Conservation (phyloP, 2,797 vertebrate genomes). For the Perodicticus potto region DNA sequence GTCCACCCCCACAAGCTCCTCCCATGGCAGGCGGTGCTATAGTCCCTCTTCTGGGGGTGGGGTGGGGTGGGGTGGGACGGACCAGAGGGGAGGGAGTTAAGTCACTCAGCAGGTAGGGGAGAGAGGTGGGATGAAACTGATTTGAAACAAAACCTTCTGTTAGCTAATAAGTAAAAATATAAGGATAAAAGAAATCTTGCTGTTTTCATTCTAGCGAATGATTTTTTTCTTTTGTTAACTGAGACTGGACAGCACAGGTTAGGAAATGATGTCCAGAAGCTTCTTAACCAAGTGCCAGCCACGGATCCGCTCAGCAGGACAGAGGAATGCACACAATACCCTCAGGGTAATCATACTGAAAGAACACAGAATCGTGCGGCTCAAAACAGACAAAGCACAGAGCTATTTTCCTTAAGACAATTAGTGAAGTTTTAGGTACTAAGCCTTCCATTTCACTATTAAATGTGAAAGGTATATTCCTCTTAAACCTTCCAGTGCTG, state of each 20-base stretch:
- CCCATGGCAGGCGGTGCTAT: fast-evolving
- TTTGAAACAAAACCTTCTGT: neutral
- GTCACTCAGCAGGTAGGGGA: neutral
- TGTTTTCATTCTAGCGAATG: neutral
- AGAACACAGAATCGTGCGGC: neutral
- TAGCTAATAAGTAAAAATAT: neutral
- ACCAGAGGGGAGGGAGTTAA: neutral
- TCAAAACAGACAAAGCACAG: neutral
- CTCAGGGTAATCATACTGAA: neutral
- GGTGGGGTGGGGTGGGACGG: neutral
- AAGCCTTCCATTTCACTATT: neutral
- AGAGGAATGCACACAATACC: neutral
- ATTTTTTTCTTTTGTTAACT: slow-evolving; percentile 4
- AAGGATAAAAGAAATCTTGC: neutral
- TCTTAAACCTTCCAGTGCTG: neutral
- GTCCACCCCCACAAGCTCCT: neutral
- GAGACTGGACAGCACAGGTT: neutral
- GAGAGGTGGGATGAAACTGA: neutral
- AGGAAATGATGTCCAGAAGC: neutral
- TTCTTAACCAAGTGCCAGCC: neutral
- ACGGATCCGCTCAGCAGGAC: neutral
- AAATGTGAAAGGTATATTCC: neutral
- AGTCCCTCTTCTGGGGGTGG: neutral
- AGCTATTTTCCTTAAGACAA: neutral
- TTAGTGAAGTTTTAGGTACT: neutral